Conservation (phyloP, 2,888 invertebrate genomes). For the Dastarcus helophoroides region DNA sequence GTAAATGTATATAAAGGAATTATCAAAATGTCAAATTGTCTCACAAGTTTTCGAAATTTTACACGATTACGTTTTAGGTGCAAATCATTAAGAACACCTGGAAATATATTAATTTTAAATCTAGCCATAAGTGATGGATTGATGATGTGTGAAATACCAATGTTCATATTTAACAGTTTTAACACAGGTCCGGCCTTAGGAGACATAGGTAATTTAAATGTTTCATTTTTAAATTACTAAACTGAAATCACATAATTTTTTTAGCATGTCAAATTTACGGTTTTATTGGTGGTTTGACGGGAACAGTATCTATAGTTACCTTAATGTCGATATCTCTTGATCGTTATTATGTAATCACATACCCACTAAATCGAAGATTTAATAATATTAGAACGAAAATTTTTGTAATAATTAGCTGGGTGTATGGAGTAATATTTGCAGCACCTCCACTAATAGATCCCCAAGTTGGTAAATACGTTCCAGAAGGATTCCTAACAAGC, state of each 20-base stretch:
- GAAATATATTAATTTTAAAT: conserved; percentile 63
- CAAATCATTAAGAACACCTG: conserved; percentile 58
- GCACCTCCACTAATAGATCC: conserved; percentile 57
- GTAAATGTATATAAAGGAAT: too few species aligned
- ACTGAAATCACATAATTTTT: too few species aligned
- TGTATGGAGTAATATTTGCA: conserved; percentile 60
- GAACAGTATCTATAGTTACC: conserved; percentile 70
- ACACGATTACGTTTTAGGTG: conserved; percentile 43
- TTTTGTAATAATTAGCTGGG: conserved; percentile 56
- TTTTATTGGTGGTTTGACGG: conserved; percentile 69
- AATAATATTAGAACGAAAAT: conserved; percentile 50
- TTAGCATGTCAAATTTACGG: conserved; percentile 69
- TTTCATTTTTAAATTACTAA: conserved; percentile 1
- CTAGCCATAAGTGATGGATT: conserved; percentile 63
- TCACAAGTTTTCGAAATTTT: too few species aligned
- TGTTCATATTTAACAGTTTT: conserved; percentile 65
- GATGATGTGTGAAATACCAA: conserved; percentile 60
- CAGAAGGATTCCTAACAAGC: conserved; percentile 73
- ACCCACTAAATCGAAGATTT: conserved; percentile 58
- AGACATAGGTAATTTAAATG: conserved; percentile 45
- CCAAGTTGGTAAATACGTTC: conserved; percentile 65
- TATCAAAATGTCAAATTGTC: too few species aligned
- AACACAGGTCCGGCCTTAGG: conserved; percentile 62
- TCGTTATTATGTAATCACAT: conserved; percentile 70
- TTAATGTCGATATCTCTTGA: conserved; percentile 71